Evolutionary conservation across 1,140 invertebrate species (phyloP).

Genomic region (Pygmarrhopalites habei): DNA sequence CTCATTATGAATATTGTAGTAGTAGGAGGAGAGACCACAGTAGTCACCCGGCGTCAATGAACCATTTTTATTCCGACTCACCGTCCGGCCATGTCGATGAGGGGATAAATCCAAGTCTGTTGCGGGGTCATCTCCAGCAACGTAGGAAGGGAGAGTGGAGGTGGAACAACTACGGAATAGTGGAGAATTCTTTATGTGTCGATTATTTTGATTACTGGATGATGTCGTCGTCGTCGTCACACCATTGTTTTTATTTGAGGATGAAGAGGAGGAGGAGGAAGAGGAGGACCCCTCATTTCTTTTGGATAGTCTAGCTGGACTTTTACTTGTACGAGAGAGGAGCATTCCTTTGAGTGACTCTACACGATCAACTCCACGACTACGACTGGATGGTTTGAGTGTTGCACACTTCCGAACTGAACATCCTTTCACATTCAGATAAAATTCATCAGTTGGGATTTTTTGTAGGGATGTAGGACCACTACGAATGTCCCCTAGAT

Average conservation of each 20-base stretch:
- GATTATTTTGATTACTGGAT: neutral
- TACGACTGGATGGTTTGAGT: constrained; percentile 19
- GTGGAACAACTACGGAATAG: constrained; percentile 37
- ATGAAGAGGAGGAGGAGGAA: neutral
- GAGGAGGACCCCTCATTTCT: neutral
- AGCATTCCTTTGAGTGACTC: constrained; percentile 37
- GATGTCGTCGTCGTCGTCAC: neutral
- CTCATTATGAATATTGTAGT: no score
- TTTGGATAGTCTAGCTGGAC: constrained; percentile 12
- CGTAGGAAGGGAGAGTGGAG: constrained; percentile 34
- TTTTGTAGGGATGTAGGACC: neutral
- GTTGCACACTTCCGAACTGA: constrained; percentile 35
- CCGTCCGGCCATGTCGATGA: neutral
- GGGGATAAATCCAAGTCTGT: constrained; percentile 33
- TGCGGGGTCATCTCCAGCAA: constrained; percentile 38
- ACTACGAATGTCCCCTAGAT: constrained; percentile 11
- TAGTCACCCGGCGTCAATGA: neutral
- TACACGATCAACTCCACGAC: constrained; percentile 31
- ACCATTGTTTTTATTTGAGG: neutral
- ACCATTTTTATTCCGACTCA: neutral
- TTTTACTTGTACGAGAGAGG: constrained; percentile 13
- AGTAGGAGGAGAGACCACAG: no score
- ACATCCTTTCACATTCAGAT: constrained; percentile 26
- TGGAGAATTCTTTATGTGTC: constrained; percentile 29
- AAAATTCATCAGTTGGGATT: constrained; percentile 19